Evolutionary conservation across 2,797 vertebrate genomes (phyloP).

Genomic region (Coregonus suidteri): DNA sequence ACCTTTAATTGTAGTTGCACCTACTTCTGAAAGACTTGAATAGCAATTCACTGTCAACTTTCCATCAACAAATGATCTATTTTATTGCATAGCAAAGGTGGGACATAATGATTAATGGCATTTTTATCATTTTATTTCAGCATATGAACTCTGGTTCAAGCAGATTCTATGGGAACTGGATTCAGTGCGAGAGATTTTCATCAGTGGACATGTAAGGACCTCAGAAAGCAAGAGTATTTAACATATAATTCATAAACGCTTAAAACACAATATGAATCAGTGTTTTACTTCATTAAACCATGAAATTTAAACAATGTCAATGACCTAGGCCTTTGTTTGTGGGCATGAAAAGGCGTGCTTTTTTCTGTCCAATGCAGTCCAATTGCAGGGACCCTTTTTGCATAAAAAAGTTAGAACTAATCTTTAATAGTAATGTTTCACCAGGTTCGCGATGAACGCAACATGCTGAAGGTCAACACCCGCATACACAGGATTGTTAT

Average conservation of each 20-base stretch:
- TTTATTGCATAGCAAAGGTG: not conserved
- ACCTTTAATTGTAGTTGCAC: conserved; percentile 4
- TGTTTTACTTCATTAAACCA: no score
- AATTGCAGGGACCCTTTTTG: not conserved
- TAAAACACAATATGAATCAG: no score
- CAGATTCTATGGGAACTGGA: conserved; percentile 96
- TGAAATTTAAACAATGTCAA: no score
- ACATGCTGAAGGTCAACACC: conserved; percentile 94
- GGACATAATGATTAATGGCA: not conserved
- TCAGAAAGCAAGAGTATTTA: not conserved
- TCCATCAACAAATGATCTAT: not conserved
- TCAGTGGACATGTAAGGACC: conserved; percentile 88
- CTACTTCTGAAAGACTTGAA: not conserved
- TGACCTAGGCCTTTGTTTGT: no score
- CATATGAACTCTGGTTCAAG: conserved; percentile 97
- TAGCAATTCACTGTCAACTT: not conserved
- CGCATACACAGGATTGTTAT: conserved; percentile 89
- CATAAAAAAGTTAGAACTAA: not conserved
- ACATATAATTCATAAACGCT: no score
- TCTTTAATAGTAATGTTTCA: not conserved
- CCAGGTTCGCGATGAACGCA: conserved; percentile 91
- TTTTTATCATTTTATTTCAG: conserved; percentile 67
- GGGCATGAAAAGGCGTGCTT: no score
- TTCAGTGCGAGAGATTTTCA: conserved; percentile 91
- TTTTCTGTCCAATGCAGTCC: no score